Base-by-base conservation (phyloP, 2,888 invertebrate genomes). In the Heliconius erato region DNA sequence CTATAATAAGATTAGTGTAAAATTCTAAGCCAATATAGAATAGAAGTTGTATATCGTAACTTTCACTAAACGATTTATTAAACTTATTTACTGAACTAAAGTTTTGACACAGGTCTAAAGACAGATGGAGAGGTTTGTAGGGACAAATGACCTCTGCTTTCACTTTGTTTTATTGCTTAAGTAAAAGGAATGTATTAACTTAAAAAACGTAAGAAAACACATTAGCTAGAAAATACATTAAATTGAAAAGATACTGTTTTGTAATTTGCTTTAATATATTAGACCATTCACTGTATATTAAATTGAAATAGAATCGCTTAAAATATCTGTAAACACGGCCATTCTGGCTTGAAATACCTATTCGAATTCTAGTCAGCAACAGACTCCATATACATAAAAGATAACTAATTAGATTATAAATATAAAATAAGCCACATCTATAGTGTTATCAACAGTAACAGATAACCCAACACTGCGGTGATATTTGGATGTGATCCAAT, bases 401-500 rank as follows among this genome's bases (percentile, higher is more conserved):
- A 40, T 9, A 40, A 40, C 35, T 16, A 59, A 5, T 14, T 63
- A 7, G 23, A 14, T 59, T 59, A 74, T 40, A 63, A 76, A 76
- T 76, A 63, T 76, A 14, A 76, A 76, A 76, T 76, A 40, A 76
- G 35, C 63, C 35, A 35, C 14, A 76, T 76, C 76, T 76, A 63
- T 76, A 76, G 35, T 63, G 40, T 78, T 67, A 67, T 78, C 65
- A 68, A 65, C 28, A 65, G 77, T 78, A 78, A 78, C 72, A 82
- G 68, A 79, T 76, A 84, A 81, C 81, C 83, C 76, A 81, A 81
- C 81, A 79, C 76, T 81, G 79, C 83, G 79, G 77, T 71, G 81
- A 81, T 71, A 71, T 81, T 83, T 83, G 84, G 84, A 84, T 78
- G 68, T 77, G 68, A 81, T 83, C 81, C 84, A 84, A 84, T 84